Evolutionary conservation across 2,797 vertebrate species (phyloP).

Genomic region (Siniperca scherzeri): DNA sequence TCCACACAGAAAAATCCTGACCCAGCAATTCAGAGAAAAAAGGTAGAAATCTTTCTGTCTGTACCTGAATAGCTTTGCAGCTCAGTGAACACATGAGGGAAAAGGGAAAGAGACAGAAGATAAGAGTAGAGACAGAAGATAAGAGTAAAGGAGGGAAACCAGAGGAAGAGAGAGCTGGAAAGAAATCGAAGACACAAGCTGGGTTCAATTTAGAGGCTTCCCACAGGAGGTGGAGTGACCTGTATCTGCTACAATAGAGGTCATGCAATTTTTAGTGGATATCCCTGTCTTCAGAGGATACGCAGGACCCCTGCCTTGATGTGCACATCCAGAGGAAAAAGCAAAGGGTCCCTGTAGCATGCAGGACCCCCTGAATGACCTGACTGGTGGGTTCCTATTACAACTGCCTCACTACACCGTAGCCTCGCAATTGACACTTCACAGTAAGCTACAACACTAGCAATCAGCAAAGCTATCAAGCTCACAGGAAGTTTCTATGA

Average conservation of each 20-base stretch:
- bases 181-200: conserved; percentile 88
- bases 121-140: conserved; percentile 81
- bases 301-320: conserved; percentile 81
- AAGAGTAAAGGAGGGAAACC: conserved; percentile 77
- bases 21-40: conserved; percentile 81
- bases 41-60: conserved; percentile 85
- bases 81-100: conserved; percentile 87
- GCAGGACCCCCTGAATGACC: conserved; percentile 82
- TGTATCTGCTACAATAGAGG: conserved; percentile 87
- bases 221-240: conserved; percentile 87
- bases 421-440: conserved; percentile 78
- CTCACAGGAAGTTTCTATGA: conserved; percentile 77
- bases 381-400: conserved; percentile 83
- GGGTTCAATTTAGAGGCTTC: conserved; percentile 89
- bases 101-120: conserved; percentile 79
- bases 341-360: conserved; percentile 81
- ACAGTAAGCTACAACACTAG: conserved; percentile 73
- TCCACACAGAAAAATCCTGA: conserved; percentile 83
- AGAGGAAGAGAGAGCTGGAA: conserved; percentile 76
- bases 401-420: conserved; percentile 75
- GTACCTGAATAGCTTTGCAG: conserved; percentile 88
- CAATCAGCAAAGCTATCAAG: conserved; percentile 81
- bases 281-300: conserved; percentile 83
- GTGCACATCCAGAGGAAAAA: conserved; percentile 81
- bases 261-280: conserved; percentile 87